Conservation (phyloP, 2,113 vertebrate species). For the Leptobrachium ailaonicum region DNA sequence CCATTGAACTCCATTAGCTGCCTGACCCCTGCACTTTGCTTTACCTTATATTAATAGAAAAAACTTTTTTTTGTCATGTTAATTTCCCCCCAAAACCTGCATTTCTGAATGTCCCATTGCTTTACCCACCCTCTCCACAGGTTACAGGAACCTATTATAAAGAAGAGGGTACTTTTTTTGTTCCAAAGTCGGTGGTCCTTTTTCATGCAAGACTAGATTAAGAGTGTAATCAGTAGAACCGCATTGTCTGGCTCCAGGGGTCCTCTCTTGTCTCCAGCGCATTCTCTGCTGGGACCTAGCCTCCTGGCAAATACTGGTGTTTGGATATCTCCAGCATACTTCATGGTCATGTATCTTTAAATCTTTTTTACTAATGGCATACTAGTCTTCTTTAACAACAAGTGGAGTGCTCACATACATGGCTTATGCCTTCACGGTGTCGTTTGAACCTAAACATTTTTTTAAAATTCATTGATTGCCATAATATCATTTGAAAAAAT, state of each 20-base stretch:
- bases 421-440: too few species aligned
- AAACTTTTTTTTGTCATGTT: not conserved
- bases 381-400: too few species aligned
- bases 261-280: not conserved
- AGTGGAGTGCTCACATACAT: too few species aligned
- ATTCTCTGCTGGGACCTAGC: not conserved
- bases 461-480: too few species aligned
- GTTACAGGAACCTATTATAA: not conserved
- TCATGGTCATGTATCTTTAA: too few species aligned
- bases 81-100: not conserved
- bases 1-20: too few species aligned
- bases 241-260: not conserved
- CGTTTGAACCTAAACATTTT: too few species aligned
- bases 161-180: not conserved
- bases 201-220: not conserved
- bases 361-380: too few species aligned
- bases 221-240: not conserved
- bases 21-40: not conserved
- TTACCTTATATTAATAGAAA: too few species aligned
- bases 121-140: not conserved
- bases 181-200: not conserved
- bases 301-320: not conserved
- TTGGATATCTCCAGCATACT: not conserved
- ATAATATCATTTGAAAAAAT: too few species aligned
- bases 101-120: not conserved